Base-by-base conservation (phyloP, 2,113 vertebrate species). In the Pseudopipra pipra region DNA sequence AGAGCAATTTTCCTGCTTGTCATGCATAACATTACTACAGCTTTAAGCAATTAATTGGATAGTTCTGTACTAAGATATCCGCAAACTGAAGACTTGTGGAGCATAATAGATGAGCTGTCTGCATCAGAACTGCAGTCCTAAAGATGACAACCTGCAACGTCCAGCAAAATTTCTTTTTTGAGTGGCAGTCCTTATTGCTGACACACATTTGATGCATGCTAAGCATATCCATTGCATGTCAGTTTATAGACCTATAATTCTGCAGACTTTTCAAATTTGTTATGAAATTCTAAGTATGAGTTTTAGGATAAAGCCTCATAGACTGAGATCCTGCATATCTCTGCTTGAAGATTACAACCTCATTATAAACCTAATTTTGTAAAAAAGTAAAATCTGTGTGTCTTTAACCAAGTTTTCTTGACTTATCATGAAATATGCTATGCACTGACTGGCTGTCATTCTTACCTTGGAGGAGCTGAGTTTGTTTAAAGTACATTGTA, bases 11-110 rank as follows among this genome's bases (percentile, higher is more conserved):
- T 94, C 95, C 90, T 97, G 94, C 96, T 97, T 97, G 96, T 95
- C 95, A 96, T 97, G 94, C 95, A 97, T 96, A 97, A 96, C 90
- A 97, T 97, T 97, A 97, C 94, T 96, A 97, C 94, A 95, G 97
- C 85, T 97, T 96, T 92, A 96, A 97, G 95, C 93, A 96, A 97
- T 97, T 97, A 97, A 97, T 96, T 97, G 96, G 90, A 90, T 94
- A 96, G 96, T 91, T 97, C 96, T 96, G 41, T 90, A 96, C 96
- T 95, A 97, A 97, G 95, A 96, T 95, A 97, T 91, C 91, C 93
- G 78, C 93, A 96, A 97, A 96, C 85, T 90, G 89, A 79, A 94
- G 92, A 80, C 80, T 95, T 81, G 89, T 62, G 87, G 93, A 87
- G 92, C 80, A 84, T 78, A 94, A 90, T 93, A 95, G 95, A 97